Conservation (phyloP, 2,797 vertebrate genomes). For the Eulemur albifrons region DNA sequence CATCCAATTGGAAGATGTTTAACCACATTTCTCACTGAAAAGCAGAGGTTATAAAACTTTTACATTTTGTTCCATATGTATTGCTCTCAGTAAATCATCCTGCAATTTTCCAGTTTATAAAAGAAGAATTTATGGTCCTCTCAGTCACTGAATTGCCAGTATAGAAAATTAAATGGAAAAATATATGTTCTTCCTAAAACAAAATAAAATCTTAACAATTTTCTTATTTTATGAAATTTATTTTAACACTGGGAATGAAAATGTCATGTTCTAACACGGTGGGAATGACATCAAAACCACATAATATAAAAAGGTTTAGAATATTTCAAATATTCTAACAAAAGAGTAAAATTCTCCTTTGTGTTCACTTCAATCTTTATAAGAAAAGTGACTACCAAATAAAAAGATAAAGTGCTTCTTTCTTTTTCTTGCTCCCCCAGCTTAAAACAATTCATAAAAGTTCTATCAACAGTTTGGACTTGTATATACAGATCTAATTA, state of each 20-base stretch:
- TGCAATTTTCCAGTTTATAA: background rate
- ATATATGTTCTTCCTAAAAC: background rate
- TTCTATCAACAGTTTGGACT: background rate
- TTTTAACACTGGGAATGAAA: background rate
- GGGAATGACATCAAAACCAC: background rate
- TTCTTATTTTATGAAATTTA: background rate
- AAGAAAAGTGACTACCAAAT: background rate
- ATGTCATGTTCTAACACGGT: background rate
- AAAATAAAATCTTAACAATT: background rate
- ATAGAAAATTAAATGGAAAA: slow-evolving; percentile 37
- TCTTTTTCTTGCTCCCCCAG: background rate
- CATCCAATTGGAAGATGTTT: background rate
- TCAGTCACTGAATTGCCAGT: background rate
- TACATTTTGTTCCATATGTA: background rate
- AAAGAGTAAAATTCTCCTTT: slow-evolving; percentile 26
- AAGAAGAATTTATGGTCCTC: background rate
- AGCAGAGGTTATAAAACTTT: background rate
- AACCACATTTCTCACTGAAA: background rate
- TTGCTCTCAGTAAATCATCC: background rate
- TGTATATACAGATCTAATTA: slow-evolving; percentile 43
- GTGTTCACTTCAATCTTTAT: background rate
- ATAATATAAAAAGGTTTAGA: background rate
- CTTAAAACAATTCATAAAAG: slow-evolving; percentile 39
- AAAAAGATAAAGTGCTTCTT: background rate
- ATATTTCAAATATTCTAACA: background rate